Conservation (phyloP, 2,888 invertebrate species). For the Nomada ferruginata region DNA sequence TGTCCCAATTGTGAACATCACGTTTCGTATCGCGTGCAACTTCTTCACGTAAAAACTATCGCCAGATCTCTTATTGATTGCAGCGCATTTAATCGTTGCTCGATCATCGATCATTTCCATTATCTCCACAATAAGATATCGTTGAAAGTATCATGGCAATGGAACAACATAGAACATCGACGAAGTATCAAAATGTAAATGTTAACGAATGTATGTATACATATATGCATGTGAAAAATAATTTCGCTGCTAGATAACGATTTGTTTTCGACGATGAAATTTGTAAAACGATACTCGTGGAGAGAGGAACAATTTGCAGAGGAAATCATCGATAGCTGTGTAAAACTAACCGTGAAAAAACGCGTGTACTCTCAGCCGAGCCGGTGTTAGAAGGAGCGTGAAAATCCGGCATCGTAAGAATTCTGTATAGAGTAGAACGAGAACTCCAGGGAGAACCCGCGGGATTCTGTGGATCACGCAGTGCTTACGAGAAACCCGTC, state of each 20-base stretch:
- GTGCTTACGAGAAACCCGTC: conserved; percentile 67
- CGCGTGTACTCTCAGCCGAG: conserved; percentile 20
- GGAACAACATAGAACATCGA: background rate
- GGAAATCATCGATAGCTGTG: conserved; percentile 2
- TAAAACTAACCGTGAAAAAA: conserved; percentile 42
- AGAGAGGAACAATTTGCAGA: background rate
- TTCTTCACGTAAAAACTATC: background rate
- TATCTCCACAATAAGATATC: background rate
- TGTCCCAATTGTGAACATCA: conserved; percentile 1
- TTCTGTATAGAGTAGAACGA: conserved; percentile 14
- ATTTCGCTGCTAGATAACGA: conserved; percentile 1
- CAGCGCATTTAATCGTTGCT: background rate
- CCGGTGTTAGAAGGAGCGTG: conserved; percentile 9
- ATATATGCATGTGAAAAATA: too few relatives aligned
- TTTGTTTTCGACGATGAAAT: background rate
- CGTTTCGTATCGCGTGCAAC: background rate
- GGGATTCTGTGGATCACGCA: conserved; percentile 54
- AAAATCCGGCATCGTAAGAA: conserved; percentile 44
- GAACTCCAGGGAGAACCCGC: conserved; percentile 62
- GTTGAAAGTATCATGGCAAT: background rate
- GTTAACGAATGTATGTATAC: background rate
- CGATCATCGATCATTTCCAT: background rate
- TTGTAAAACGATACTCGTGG: background rate
- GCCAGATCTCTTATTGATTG: background rate
- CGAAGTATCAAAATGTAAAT: background rate